A percentile compares a stretch with the other conserved stretches of the same genome.
Conservation (phyloP, 2,113 vertebrate species). For the Astur gentilis region DNA sequence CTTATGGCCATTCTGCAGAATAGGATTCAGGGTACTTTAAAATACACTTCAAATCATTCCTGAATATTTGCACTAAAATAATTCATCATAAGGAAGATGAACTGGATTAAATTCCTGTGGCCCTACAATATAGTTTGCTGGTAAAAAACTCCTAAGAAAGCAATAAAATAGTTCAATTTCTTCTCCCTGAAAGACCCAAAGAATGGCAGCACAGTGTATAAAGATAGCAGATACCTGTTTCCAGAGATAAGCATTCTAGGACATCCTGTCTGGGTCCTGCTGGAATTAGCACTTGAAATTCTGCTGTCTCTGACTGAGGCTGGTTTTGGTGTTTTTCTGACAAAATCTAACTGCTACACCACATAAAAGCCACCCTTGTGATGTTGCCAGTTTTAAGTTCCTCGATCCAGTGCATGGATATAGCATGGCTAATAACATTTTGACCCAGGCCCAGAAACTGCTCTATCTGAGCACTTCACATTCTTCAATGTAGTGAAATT, state of each 20-base stretch:
- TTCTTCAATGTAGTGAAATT: background rate
- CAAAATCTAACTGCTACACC: background rate
- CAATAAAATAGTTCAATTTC: background rate
- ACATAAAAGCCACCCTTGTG: background rate
- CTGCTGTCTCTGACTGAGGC: background rate
- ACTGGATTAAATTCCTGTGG: background rate
- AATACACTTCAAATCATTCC: background rate
- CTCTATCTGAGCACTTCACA: background rate
- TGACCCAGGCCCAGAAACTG: background rate
- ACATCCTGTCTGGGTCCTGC: background rate
- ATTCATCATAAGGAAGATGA: background rate
- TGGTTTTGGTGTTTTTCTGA: background rate
- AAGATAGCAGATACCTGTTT: background rate
- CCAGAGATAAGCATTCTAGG: background rate
- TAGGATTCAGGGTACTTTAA: background rate
- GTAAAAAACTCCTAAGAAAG: background rate
- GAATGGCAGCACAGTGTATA: background rate
- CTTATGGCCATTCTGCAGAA: background rate
- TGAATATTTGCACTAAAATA: background rate
- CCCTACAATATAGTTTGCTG: background rate
- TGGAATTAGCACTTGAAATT: background rate
- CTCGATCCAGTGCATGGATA: background rate
- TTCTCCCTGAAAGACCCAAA: background rate
- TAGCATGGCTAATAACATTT: background rate
- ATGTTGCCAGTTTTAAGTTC: background rate